Evolutionary conservation across 2,797 vertebrate species (phyloP), one percentile per base, ranked within the genome.

Genomic region (Vultur gryphus): DNA sequence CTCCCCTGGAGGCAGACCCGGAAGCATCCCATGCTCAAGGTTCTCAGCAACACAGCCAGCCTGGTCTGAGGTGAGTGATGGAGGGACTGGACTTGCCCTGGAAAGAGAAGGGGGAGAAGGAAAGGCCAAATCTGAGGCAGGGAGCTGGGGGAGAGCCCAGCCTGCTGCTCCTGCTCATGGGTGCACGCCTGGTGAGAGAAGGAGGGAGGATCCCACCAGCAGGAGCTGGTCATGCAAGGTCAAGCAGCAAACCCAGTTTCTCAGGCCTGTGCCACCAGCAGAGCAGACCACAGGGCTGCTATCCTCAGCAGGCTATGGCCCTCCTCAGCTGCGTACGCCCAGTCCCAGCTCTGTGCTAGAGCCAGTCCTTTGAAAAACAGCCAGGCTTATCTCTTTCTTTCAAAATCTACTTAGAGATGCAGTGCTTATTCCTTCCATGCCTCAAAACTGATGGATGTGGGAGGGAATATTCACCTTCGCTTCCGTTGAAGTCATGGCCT

Each of bases 11-110:
- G 62, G 16, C 2, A 65, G n/a, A 73, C 9, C 9, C 41, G 6
- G 12, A 87, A 61, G 16, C 31, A 52, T 24, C 11, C n/a, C 24
- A 24, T 23, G 24, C 31, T 75, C 0, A 0, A 59, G 44, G 26
- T 51, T 80, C 67, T 73, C 62, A 73, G 35, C 46, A 39, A 2
- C 16, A 31, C 26, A 58, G 51, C 23, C 67, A 58, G 25, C 6
- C 10, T 67, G n/a, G 7, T 75, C 35, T 29, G 51, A 89, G 33
- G 18, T 2, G 3, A 83, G 14, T 16, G 15, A n/a, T 54, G 35
- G 33, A 52, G 44, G 57, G 37, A 28, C 6, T 55, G 33, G 35
- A 20, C 10, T 65, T 76, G 29, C 18, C 14, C 26, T 76, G 64
- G n/a, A 21, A 78, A 65, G 48, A 59, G 37, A 35, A 85, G 18